phyloP scores from a whole-genome alignment of 2,797 vertebrate species.

The Paedocypris micromegethes region DNA sequence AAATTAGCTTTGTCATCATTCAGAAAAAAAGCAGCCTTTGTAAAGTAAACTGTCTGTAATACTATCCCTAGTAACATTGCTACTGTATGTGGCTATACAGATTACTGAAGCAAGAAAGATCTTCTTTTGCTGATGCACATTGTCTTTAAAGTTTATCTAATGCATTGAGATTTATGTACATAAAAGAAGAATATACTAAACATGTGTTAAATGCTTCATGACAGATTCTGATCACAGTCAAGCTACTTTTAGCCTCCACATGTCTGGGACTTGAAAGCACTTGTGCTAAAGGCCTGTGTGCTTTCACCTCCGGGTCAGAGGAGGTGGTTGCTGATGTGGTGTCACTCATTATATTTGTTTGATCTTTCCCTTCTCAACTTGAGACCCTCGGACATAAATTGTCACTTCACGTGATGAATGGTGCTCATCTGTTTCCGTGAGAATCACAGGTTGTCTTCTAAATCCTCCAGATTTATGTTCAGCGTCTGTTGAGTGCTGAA shows the following conservation, averaged over 20 bases:
- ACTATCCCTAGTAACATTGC: too few species aligned
- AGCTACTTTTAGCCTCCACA: conserved; percentile 10
- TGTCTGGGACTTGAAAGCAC: conserved; percentile 22
- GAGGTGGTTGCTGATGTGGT: conserved; percentile 22
- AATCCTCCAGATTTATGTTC: neutral
- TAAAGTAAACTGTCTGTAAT: too few species aligned
- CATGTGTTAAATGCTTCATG: too few species aligned
- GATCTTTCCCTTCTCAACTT: conserved; percentile 36
- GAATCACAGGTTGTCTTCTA: conserved; percentile 9
- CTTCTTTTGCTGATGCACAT: neutral
- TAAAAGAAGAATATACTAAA: too few species aligned
- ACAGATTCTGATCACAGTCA: too few species aligned
- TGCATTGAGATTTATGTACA: neutral
- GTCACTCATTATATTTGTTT: conserved; percentile 26
- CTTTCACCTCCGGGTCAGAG: conserved; percentile 28
- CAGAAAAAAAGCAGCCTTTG: too few species aligned
- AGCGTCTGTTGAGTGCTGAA: neutral
- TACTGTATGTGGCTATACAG: neutral
- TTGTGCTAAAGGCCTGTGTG: conserved; percentile 18
- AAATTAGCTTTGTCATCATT: too few species aligned
- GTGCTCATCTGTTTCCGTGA: conserved; percentile 35
- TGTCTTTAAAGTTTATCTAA: neutral
- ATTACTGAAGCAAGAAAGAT: conserved; percentile 13
- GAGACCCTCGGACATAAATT: conserved; percentile 27
- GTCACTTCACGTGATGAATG: conserved; percentile 35